A percentile compares a stretch with the other conserved stretches of the same genome.
Evolutionary conservation across 64 coral and sea anemone genomes (phyloP).

Genomic region (Stichodactyla helianthus): DNA sequence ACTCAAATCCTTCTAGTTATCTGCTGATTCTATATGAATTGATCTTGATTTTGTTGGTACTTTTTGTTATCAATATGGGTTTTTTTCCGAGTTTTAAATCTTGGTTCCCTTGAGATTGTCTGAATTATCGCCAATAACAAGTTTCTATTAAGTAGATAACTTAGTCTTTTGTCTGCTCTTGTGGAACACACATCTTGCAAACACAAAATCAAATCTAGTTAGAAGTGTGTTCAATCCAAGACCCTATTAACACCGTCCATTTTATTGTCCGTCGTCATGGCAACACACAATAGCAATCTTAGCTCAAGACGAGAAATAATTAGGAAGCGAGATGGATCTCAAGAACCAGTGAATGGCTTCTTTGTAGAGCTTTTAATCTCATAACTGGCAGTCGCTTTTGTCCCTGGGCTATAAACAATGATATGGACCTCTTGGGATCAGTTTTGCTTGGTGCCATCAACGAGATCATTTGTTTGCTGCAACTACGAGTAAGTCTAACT

Average conservation of each 20-base stretch:
- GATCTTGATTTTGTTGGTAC: no score
- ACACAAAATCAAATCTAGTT: background rate
- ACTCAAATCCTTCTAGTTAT: no score
- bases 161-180: background rate
- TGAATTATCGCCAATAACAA: background rate
- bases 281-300: conserved; percentile 11
- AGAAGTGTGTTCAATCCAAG: background rate
- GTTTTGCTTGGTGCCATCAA: conserved; percentile 2
- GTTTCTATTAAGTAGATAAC: background rate
- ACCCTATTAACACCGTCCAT: background rate
- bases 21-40: no score
- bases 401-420: background rate
- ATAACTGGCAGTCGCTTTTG: background rate
- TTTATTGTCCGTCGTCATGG: conserved; percentile 4
- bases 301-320: background rate
- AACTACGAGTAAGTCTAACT: background rate
- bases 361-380: conserved; percentile 26
- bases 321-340: background rate
- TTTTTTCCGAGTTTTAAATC: background rate
- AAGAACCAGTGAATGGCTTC: background rate
- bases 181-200: background rate
- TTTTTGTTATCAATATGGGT: no score
- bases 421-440: conserved; percentile 1
- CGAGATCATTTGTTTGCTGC: background rate
- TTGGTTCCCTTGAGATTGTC: background rate